Percentiles rank a stretch among this genome's conserved stretches.
Evolutionary conservation across 2,113 vertebrate genomes (phyloP).

Genomic region (Aegotheles bennettii): DNA sequence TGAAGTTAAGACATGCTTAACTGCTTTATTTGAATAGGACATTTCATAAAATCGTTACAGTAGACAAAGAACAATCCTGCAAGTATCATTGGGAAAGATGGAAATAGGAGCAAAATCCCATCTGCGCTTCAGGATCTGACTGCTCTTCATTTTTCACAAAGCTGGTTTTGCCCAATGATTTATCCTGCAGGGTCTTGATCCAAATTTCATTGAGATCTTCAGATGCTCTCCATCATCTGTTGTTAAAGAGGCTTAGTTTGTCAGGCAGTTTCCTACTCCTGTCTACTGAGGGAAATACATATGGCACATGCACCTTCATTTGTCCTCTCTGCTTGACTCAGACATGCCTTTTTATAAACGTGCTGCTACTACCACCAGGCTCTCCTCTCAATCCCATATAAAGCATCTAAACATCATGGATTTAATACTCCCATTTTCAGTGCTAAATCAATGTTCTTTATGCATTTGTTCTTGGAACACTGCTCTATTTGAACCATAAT

Average conservation of each 20-base stretch:
- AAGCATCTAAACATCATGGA: constrained; percentile 33
- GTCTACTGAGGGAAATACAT: rapidly evolving
- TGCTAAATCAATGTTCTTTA: constrained; percentile 65
- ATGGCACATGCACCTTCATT: not conserved
- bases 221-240: not conserved
- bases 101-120: not conserved
- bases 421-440: constrained; percentile 36
- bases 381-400: not conserved
- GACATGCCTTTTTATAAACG: not conserved
- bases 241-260: not conserved
- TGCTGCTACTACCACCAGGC: not conserved
- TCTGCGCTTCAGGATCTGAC: not conserved
- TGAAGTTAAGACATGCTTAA: not conserved
- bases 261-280: not conserved
- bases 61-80: not conserved
- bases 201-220: not conserved
- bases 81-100: not conserved
- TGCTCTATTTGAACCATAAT: constrained; percentile 9
- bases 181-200: not conserved
- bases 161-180: not conserved
- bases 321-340: not conserved
- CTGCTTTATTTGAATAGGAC: not conserved
- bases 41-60: not conserved
- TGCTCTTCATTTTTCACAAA: not conserved
- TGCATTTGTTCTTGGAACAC: constrained; percentile 64